Conservation (phyloP, 2,113 vertebrate genomes). For the Corynorhinus townsendii region DNA sequence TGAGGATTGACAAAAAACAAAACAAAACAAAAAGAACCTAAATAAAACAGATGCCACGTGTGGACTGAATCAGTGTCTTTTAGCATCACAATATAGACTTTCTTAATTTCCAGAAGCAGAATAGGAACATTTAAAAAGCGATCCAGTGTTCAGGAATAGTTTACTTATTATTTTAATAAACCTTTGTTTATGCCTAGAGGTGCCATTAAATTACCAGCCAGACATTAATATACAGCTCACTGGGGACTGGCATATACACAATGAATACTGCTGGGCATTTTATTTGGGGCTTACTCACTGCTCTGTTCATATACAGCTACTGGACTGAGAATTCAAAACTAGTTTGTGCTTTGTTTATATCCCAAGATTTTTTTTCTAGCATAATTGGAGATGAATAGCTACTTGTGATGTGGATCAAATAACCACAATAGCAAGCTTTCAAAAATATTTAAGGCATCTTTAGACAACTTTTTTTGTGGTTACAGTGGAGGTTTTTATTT, state of each 20-base stretch:
- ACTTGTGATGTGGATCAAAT: background rate
- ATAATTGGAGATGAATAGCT: background rate
- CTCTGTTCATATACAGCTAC: slow-evolving; percentile 60
- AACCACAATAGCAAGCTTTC: background rate
- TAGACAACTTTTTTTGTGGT: background rate
- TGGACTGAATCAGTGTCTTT: slow-evolving; percentile 51
- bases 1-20: no score
- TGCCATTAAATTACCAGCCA: slow-evolving; percentile 85
- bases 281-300: slow-evolving; percentile 52
- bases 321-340: slow-evolving; percentile 58
- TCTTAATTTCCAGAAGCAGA: slow-evolving; percentile 69
- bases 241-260: slow-evolving; percentile 73
- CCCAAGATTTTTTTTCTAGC: background rate
- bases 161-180: slow-evolving; percentile 86
- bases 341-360: background rate
- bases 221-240: slow-evolving; percentile 82
- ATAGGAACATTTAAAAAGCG: slow-evolving; percentile 74
- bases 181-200: slow-evolving; percentile 88
- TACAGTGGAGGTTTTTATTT: background rate
- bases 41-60: slow-evolving; percentile 20
- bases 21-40: no score
- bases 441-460: background rate
- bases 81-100: slow-evolving; percentile 24
- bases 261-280: slow-evolving; percentile 69
- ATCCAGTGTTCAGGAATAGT: slow-evolving; percentile 77